These are phyloP conservation scores for Sandelia bainsii DNA, from an alignment of 2,797 vertebrate species.

Conservation along the genomic window DNA sequence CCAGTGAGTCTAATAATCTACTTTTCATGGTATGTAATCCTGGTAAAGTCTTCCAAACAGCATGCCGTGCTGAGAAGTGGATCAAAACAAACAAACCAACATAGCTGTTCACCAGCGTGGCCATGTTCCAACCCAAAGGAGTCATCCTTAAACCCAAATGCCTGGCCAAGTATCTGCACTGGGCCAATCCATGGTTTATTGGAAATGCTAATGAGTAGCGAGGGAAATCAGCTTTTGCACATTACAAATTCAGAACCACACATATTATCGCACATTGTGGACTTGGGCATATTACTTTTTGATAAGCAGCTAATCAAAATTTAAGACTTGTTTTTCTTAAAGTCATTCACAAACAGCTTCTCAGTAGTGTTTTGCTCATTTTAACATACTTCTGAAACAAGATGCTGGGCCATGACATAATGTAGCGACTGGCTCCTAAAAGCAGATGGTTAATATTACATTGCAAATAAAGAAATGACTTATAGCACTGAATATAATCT, in stretches of 20 bases:
- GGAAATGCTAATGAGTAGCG: slow-evolving; percentile 70
- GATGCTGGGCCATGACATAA: neutral
- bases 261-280: slow-evolving; percentile 40
- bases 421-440: neutral
- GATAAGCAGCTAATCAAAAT: slow-evolving; percentile 51
- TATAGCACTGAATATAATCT: neutral
- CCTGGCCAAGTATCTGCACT: slow-evolving; percentile 65
- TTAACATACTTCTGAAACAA: slow-evolving; percentile 9
- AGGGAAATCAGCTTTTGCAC: slow-evolving; percentile 75
- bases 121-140: slow-evolving; percentile 67
- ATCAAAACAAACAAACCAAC: slow-evolving; percentile 76
- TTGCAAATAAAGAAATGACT: neutral
- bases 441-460: neutral
- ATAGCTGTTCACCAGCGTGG: slow-evolving; percentile 69
- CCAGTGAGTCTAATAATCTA: slow-evolving; percentile 74
- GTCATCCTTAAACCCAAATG: slow-evolving; percentile 69
- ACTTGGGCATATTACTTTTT: slow-evolving; percentile 36
- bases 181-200: slow-evolving; percentile 74
- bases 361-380: neutral
- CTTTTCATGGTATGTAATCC: slow-evolving; percentile 79
- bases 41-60: slow-evolving; percentile 66
- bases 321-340: slow-evolving; percentile 19
- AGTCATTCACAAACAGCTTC: slow-evolving; percentile 28
- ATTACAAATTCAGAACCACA: slow-evolving; percentile 50
- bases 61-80: slow-evolving; percentile 67